Evolutionary conservation across 2,888 invertebrate genomes (phyloP).

Genomic region (Acanthosepion esculentum): DNA sequence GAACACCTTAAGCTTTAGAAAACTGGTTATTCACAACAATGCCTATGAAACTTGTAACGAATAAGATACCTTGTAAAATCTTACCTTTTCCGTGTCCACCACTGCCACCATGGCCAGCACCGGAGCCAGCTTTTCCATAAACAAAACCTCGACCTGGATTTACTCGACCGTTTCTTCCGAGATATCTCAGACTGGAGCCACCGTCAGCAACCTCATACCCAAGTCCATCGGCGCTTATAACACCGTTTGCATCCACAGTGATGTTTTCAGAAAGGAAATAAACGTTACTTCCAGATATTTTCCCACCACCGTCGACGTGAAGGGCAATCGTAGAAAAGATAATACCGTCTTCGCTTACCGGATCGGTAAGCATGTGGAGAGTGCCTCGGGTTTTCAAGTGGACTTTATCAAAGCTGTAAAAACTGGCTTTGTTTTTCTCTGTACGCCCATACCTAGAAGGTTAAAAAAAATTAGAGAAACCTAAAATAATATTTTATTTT

Average conservation of each 20-base stretch:
- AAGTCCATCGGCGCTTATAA: conserved; percentile 60
- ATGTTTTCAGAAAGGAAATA: conserved; percentile 61
- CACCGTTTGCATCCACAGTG: conserved; percentile 63
- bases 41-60: no score
- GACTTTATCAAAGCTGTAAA: conserved; percentile 60
- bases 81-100: conserved; percentile 61
- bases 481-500: not conserved
- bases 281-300: conserved; percentile 62
- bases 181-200: conserved; percentile 40
- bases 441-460: conserved; percentile 57
- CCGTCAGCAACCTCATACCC: conserved; percentile 60
- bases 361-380: conserved; percentile 64
- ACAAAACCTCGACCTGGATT: conserved; percentile 62
- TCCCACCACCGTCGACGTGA: conserved; percentile 66
- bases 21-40: no score
- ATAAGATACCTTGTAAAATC: not conserved
- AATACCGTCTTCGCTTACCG: conserved; percentile 60
- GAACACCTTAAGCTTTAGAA: no score
- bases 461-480: not conserved
- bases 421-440: conserved; percentile 53
- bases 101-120: conserved; percentile 66
- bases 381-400: conserved; percentile 65
- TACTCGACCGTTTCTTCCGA: conserved; percentile 59
- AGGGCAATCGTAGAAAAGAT: conserved; percentile 56
- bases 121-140: conserved; percentile 55